Conservation (phyloP, 2,113 vertebrate species). For the Microcebus ravelobensis region DNA sequence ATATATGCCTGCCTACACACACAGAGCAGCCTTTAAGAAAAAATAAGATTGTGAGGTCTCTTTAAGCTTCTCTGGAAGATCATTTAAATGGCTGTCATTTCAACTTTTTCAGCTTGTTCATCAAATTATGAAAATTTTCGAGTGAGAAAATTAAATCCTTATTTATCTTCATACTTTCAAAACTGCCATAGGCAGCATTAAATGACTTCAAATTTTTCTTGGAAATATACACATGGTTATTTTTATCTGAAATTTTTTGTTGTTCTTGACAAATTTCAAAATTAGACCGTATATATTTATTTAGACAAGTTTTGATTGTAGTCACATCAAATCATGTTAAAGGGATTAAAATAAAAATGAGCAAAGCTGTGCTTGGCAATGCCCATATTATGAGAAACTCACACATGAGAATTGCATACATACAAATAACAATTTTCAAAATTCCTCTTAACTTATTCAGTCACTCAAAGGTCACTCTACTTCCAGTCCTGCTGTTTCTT, state of each 20-base stretch:
- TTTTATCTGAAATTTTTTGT: slow-evolving; percentile 59
- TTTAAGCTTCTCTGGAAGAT: not conserved
- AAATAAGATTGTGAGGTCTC: not conserved
- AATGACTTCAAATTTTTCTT: slow-evolving; percentile 38
- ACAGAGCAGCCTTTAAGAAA: not conserved
- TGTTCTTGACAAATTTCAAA: slow-evolving; percentile 35
- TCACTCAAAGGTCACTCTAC: not conserved
- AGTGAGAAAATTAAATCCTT: slow-evolving; percentile 69
- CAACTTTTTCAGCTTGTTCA: slow-evolving; percentile 57
- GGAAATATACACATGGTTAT: slow-evolving; percentile 31
- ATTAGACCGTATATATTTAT: slow-evolving; percentile 44
- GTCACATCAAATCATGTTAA: slow-evolving; percentile 44
- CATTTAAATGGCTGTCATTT: slow-evolving; percentile 55
- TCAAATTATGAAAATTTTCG: slow-evolving; percentile 66
- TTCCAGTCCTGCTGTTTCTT: not conserved
- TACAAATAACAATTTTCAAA: not conserved
- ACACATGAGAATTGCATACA: not conserved
- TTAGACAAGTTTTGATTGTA: slow-evolving; percentile 32
- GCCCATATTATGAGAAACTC: not conserved
- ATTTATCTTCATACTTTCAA: slow-evolving; percentile 58
- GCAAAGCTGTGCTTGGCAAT: not conserved
- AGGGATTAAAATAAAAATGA: slow-evolving; percentile 44
- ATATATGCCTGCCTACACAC: not conserved
- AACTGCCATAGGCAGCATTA: not conserved
- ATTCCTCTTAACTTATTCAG: not conserved